These are phyloP conservation scores for Drepana arcuata DNA, from an alignment of 1,140 invertebrate species.

Conservation along the genomic window DNA sequence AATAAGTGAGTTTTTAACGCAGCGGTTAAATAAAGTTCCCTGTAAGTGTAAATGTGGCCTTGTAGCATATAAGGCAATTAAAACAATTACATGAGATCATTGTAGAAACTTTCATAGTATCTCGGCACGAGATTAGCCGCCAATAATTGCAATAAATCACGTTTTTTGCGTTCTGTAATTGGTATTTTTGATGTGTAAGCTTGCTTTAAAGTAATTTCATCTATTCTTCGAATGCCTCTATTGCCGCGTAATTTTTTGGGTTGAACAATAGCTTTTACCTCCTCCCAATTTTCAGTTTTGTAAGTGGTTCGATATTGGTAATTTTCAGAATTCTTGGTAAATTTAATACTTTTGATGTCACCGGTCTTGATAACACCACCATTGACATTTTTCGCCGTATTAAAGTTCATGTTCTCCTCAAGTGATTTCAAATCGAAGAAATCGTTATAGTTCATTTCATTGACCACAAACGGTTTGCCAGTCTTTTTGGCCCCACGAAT, in stretches of 20 bases:
- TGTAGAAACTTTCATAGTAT: conserved; percentile 11
- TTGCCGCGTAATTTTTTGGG: conserved; percentile 9
- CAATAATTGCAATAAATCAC: conserved; percentile 10
- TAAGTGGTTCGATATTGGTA: conserved; percentile 16
- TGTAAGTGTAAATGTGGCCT: not conserved
- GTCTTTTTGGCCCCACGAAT: conserved; percentile 16
- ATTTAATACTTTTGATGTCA: conserved; percentile 13
- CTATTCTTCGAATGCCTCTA: conserved; percentile 10
- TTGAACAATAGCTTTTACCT: conserved; percentile 10
- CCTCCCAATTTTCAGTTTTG: conserved; percentile 10
- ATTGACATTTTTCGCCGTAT: conserved; percentile 13
- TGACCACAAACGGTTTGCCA: conserved; percentile 8
- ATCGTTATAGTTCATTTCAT: not conserved
- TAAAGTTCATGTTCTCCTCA: conserved; percentile 14
- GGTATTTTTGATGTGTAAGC: conserved; percentile 10
- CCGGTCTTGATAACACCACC: conserved; percentile 7
- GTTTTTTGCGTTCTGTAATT: conserved; percentile 12
- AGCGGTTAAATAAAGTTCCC: no score
- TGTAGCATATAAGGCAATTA: conserved; percentile 1
- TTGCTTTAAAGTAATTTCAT: conserved; percentile 11
- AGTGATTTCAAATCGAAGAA: not conserved
- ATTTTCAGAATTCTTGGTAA: conserved; percentile 14
- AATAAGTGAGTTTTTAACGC: no score
- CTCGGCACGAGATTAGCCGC: conserved; percentile 8
- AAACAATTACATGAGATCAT: conserved; percentile 10